phyloP scores from a whole-genome alignment of 2,797 vertebrate species.

The Toxotes lorentzi region DNA sequence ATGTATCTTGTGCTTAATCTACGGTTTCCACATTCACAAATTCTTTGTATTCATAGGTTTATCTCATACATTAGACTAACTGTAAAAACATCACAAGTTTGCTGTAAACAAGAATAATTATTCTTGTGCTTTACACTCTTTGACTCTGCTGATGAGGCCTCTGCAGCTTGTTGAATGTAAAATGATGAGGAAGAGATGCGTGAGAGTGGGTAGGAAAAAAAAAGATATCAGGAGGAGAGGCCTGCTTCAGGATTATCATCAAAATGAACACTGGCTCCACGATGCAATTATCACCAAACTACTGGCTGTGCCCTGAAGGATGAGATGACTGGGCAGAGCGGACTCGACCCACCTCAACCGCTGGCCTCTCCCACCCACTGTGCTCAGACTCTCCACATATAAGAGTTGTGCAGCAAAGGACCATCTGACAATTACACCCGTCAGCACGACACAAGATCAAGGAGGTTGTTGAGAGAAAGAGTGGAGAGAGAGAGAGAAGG shows the following conservation, averaged over 20 bases:
- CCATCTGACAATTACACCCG: constrained; percentile 78
- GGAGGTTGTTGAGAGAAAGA: constrained; percentile 69
- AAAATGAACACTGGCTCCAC: constrained; percentile 71
- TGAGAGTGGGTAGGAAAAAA: constrained; percentile 55
- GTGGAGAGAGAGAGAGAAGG: constrained; percentile 23
- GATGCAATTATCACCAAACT: constrained; percentile 78
- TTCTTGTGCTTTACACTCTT: constrained; percentile 41
- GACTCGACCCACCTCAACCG: constrained; percentile 60
- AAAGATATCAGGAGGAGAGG: constrained; percentile 61
- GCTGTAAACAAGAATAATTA: constrained; percentile 63
- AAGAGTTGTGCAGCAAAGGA: constrained; percentile 69
- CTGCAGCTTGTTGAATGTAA: constrained; percentile 59
- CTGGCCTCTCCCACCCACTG: constrained; percentile 69
- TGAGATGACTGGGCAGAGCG: constrained; percentile 61
- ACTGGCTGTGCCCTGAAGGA: constrained; percentile 65
- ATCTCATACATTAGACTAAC: constrained; percentile 19
- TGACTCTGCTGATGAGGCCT: constrained; percentile 35
- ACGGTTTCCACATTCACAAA: constrained; percentile 17
- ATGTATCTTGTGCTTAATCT: not conserved
- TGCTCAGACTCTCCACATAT: constrained; percentile 64
- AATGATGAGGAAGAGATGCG: constrained; percentile 64
- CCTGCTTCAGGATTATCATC: constrained; percentile 73
- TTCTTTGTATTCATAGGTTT: constrained; percentile 28
- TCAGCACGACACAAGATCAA: constrained; percentile 78
- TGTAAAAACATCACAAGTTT: constrained; percentile 39